Conservation (phyloP, 2,113 vertebrate genomes). For the Stercorarius parasiticus region DNA sequence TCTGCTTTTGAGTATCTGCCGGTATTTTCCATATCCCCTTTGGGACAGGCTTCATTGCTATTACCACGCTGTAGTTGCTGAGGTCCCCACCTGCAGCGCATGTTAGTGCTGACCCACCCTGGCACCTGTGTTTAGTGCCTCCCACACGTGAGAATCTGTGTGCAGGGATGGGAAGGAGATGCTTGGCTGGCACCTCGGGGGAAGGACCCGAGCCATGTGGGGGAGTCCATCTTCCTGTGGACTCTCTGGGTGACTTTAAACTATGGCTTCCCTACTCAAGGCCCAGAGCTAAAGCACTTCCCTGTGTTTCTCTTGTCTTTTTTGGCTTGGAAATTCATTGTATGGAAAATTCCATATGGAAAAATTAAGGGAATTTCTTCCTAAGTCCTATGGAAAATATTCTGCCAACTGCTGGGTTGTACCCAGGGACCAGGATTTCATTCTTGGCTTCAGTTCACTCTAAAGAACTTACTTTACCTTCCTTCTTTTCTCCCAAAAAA, state of each 20-base stretch:
- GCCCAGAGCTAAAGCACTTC: background rate
- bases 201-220: background rate
- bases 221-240: background rate
- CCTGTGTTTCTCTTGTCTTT: background rate
- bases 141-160: rapidly evolving
- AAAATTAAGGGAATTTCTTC: background rate
- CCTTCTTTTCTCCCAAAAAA: background rate
- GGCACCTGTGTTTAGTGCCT: background rate
- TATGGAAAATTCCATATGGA: background rate
- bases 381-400: background rate
- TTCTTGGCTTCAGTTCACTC: background rate
- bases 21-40: background rate
- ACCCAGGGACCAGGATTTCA: background rate
- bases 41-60: background rate
- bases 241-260: background rate
- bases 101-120: background rate
- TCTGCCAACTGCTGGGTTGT: background rate
- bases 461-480: background rate
- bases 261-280: background rate
- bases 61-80: background rate
- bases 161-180: background rate
- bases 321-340: background rate
- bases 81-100: rapidly evolving
- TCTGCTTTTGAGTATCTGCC: background rate
- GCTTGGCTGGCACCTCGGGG: background rate